Evolutionary conservation across 1,140 invertebrate species (phyloP).

Genomic region (Drosophila kurseongensis): DNA sequence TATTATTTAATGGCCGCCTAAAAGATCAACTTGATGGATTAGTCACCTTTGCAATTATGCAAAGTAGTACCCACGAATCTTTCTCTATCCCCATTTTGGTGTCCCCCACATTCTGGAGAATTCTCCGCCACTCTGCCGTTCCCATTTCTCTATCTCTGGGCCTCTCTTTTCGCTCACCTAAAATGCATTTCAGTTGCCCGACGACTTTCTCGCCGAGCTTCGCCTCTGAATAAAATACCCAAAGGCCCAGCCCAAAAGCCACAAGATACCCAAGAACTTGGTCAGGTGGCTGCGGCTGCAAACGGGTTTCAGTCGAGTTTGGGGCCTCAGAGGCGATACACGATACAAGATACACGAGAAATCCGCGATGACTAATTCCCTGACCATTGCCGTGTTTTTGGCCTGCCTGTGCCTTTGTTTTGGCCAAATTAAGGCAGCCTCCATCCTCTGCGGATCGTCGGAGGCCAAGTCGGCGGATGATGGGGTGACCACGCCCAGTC

Average conservation of each 20-base stretch:
- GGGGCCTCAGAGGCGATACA: conserved; percentile 40
- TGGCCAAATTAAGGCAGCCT: conserved; percentile 40
- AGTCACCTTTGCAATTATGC: conserved; percentile 12
- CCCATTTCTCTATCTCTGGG: conserved; percentile 3
- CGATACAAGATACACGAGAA: background rate
- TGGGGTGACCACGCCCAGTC: conserved; percentile 27
- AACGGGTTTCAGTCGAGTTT: conserved; percentile 75
- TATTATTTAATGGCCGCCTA: background rate
- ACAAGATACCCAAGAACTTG: conserved; percentile 56
- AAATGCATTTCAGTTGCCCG: conserved; percentile 56
- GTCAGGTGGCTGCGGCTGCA: conserved; percentile 53
- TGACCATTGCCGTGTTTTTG: conserved; percentile 7
- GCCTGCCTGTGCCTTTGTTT: conserved; percentile 18
- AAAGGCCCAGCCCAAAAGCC: conserved; percentile 20
- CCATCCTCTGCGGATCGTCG: conserved; percentile 50
- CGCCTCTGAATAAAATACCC: conserved; percentile 1
- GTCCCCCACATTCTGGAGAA: conserved; percentile 8
- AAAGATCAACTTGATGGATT: conserved; percentile 16
- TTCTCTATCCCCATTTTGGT: background rate
- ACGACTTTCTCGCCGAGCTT: conserved; percentile 64
- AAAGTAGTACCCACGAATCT: background rate
- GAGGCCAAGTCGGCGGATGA: conserved; percentile 29
- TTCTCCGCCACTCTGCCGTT: background rate
- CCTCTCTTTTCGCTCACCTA: conserved; percentile 10
- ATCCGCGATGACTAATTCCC: conserved; percentile 44